Percentiles rank a stretch among this genome's conserved stretches.
Evolutionary conservation across 2,888 invertebrate species (phyloP).

Genomic region (Prosapia bicincta): DNA sequence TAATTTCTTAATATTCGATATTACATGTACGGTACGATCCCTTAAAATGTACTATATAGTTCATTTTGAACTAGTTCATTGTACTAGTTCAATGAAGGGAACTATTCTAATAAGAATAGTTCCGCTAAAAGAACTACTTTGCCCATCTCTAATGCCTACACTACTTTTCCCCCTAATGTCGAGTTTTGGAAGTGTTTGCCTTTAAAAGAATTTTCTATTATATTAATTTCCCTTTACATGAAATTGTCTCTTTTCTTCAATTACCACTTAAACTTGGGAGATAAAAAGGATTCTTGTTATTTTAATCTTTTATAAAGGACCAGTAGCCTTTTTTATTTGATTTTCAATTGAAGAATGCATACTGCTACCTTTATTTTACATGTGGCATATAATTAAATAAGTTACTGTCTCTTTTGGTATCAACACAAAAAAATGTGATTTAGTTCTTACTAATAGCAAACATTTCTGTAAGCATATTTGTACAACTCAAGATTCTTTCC

Average conservation of each 20-base stretch:
- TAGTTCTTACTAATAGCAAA: conserved; percentile 13
- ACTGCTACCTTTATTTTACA: conserved; percentile 11
- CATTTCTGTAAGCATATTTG: conserved; percentile 9
- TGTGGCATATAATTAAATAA: conserved; percentile 9
- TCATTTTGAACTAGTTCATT: no score
- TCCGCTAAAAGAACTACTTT: no score
- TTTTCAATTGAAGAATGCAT: conserved; percentile 15
- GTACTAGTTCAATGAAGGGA: no score
- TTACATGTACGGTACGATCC: no score
- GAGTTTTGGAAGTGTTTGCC: conserved; percentile 2
- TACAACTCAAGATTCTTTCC: background rate
- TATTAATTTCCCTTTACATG: conserved; percentile 10
- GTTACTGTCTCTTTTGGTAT: conserved; percentile 8
- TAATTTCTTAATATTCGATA: no score
- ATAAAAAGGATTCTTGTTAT: conserved; percentile 6
- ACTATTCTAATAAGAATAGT: no score
- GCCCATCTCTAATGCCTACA: no score
- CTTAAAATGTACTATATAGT: no score
- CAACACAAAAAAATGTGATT: background rate
- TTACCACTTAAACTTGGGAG: conserved; percentile 12
- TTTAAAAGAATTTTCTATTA: background rate
- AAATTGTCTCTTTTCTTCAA: background rate
- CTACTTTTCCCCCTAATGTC: background rate
- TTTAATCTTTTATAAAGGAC: no score
- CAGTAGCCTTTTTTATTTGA: conserved; percentile 1